These are phyloP conservation scores for Arctia plantaginis DNA, from an alignment of 2,888 invertebrate species.

Conservation along the genomic window DNA sequence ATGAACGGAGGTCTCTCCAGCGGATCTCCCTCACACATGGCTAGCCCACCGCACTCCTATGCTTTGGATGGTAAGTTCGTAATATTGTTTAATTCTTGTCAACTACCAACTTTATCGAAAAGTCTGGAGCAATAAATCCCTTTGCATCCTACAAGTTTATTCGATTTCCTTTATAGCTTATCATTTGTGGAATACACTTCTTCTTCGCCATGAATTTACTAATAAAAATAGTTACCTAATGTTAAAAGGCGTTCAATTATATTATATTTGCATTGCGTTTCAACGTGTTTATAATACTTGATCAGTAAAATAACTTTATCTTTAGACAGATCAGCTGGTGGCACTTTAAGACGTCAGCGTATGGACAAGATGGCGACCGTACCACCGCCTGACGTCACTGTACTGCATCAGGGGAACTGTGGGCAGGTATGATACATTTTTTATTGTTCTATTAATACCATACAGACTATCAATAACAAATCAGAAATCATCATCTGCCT, in stretches of 20 bases:
- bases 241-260: too few species aligned
- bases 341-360: slow-evolving; percentile 77
- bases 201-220: background rate
- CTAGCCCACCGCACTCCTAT: slow-evolving; percentile 75
- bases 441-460: background rate
- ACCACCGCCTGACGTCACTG: slow-evolving; percentile 84
- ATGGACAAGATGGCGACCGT: slow-evolving; percentile 81
- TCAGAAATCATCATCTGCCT: too few species aligned
- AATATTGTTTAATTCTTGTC: background rate
- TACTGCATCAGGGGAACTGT: slow-evolving; percentile 81
- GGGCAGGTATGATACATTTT: slow-evolving; percentile 67
- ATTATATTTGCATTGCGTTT: too few species aligned
- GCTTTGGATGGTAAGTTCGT: slow-evolving; percentile 72
- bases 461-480: too few species aligned
- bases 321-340: slow-evolving; percentile 77
- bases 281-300: background rate
- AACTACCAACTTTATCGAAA: background rate
- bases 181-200: background rate
- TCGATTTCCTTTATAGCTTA: background rate
- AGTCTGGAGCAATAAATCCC: background rate
- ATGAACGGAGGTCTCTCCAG: slow-evolving; percentile 67
- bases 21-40: slow-evolving; percentile 71
- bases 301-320: slow-evolving; percentile 41
- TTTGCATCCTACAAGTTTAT: background rate
- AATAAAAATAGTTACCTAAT: too few species aligned